These are phyloP conservation scores for Arge pagana DNA, from an alignment of 2,888 invertebrate species.

Conservation along the genomic window DNA sequence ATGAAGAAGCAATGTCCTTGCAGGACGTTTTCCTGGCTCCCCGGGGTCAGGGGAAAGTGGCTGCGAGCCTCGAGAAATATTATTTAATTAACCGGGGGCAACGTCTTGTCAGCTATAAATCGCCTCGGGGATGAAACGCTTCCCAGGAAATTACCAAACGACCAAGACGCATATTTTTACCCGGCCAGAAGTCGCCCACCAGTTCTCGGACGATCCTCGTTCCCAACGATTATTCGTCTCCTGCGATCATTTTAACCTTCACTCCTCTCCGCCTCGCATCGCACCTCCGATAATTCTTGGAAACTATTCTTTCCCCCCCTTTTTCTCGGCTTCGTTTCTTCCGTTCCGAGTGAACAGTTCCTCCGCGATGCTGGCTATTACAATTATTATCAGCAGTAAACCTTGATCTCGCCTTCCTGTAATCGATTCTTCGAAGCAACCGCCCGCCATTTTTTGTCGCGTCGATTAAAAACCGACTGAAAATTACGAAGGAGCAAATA, in stretches of 20 bases:
- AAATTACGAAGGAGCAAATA: too few species aligned
- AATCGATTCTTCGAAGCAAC: too few species aligned
- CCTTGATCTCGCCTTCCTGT: too few species aligned
- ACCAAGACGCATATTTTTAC: too few species aligned
- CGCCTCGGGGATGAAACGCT: slow-evolving; percentile 4
- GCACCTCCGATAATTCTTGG: slow-evolving; percentile 27
- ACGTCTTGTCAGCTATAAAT: slow-evolving; percentile 21
- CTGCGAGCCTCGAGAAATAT: slow-evolving; percentile 47
- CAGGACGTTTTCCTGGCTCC: background rate
- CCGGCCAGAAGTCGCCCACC: background rate
- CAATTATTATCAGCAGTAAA: too few species aligned
- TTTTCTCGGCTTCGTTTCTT: slow-evolving; percentile 18
- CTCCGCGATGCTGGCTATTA: too few species aligned
- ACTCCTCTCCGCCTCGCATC: slow-evolving; percentile 20
- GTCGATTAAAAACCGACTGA: too few species aligned
- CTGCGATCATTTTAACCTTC: background rate
- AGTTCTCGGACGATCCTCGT: slow-evolving; percentile 23
- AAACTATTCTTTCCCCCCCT: slow-evolving; percentile 24
- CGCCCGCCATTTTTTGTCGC: too few species aligned
- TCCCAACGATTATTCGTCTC: slow-evolving; percentile 25
- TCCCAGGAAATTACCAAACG: too few species aligned
- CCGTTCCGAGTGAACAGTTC: too few species aligned
- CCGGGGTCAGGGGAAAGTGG: background rate
- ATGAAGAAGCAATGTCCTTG: slow-evolving; percentile 1
- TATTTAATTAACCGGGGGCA: slow-evolving; percentile 53